Evolutionary conservation across 2,888 invertebrate genomes (phyloP), one percentile per base, ranked within the genome.

Genomic region (Parapristionchus giblindavisi): DNA sequence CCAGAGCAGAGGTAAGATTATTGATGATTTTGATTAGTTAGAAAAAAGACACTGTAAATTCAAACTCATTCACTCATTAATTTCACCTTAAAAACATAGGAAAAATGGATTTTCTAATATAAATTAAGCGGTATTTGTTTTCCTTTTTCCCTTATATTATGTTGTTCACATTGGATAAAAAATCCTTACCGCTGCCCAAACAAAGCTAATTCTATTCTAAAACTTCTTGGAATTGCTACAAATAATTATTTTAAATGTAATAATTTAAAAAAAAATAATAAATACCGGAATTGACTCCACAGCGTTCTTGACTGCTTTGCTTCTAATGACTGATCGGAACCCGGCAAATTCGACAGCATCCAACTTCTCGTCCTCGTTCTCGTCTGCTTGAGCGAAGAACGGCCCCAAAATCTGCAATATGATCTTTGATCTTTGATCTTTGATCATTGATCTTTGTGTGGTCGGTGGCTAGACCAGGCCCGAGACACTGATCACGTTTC

Each of bases 361-460:
- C 80, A 87, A 76, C 56, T 85, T 82, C 6, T 83, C 84, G 76
- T 87, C 85, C 63, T 87, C 87, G 73, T 87, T 85, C 73, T 87
- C 87, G 71, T 87, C 87, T 27, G 87, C 87, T 74, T 87, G 86
- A 3, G 82, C 87, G 65, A 87, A 87, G 79, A 87, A 87, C 34
- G 86, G 87, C 36, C 81, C 81, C 48, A 87, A 78, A 3, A 79
- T 75, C 58, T 77, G 63, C 38, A 71, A 51, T 0, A 17, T 32
- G 60, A 60, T 11, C 11, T 24, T 60, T 54, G 24, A 6, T n/a
- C n/a, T n/a, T 32, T 32, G 60, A 60, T 11, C 11, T 24, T 60
- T 54, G 24, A 6, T n/a, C n/a, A n/a, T 14, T 14, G 14, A 6
- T 14, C n/a, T 24, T n/a, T 14, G 56, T 27, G 32, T n/a, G 32